Conservation (phyloP, 2,888 invertebrate species). For the Athetis lepigone region DNA sequence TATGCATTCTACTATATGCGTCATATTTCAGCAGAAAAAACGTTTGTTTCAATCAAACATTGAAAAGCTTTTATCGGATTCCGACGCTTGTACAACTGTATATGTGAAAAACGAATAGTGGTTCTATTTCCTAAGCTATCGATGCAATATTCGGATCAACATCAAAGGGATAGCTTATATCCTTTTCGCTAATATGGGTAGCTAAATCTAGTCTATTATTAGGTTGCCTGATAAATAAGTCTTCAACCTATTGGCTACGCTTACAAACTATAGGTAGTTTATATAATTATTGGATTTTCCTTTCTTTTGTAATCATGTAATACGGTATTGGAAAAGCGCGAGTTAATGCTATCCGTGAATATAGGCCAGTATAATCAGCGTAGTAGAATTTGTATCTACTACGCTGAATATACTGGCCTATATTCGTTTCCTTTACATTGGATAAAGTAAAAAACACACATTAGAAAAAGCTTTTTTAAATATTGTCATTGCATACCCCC, state of each 20-base stretch:
- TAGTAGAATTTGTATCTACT: too few species aligned
- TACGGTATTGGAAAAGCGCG: too few species aligned
- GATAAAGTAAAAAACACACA: too few species aligned
- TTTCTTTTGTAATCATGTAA: too few species aligned
- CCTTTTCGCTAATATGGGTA: not conserved
- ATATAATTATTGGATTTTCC: too few species aligned
- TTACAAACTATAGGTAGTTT: too few species aligned
- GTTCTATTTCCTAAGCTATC: slow-evolving; percentile 59
- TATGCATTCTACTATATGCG: slow-evolving; percentile 26
- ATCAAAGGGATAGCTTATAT: slow-evolving; percentile 10
- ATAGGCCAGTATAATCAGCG: too few species aligned
- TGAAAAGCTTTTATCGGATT: slow-evolving; percentile 79
- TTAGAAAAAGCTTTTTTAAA: too few species aligned
- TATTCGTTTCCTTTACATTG: too few species aligned
- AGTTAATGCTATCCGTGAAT: too few species aligned
- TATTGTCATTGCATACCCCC: too few species aligned
- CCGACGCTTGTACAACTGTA: slow-evolving; percentile 46
- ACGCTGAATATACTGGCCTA: too few species aligned
- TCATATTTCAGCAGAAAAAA: slow-evolving; percentile 62
- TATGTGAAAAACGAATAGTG: slow-evolving; percentile 58
- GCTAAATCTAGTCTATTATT: not conserved
- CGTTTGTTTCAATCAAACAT: slow-evolving; percentile 74
- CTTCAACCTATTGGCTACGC: not conserved
- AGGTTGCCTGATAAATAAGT: not conserved
- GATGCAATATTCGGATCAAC: slow-evolving; percentile 31